These are phyloP conservation scores for Coenonympha arcania DNA, from an alignment of 2,888 invertebrate species.

Conservation along the genomic window DNA sequence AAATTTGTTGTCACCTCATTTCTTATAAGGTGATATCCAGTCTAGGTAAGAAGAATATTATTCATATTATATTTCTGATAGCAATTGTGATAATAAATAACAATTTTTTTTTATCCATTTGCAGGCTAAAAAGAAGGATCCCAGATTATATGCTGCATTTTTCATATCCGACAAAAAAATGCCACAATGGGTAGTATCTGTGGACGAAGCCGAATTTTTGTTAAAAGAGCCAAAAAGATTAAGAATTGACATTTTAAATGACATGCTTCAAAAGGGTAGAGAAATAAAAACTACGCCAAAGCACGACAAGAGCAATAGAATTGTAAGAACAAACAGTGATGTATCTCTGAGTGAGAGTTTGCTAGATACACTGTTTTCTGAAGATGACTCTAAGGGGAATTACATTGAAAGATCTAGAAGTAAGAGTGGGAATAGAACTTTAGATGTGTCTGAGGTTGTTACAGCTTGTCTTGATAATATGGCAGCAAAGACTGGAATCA, in stretches of 20 bases:
- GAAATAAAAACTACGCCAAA: conserved; percentile 39
- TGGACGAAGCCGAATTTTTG: conserved; percentile 82
- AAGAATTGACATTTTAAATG: conserved; percentile 71
- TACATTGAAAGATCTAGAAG: conserved; percentile 43
- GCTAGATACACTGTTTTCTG: conserved; percentile 64
- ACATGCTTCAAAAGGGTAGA: conserved; percentile 47
- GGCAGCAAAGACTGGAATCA: conserved; percentile 68
- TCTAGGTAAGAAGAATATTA: no score
- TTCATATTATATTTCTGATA: conserved; percentile 30
- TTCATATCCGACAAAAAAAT: conserved; percentile 70
- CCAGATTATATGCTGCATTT: conserved; percentile 68
- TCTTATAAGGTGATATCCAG: no score
- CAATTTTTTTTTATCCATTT: conserved; percentile 3
- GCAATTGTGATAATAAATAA: not conserved
- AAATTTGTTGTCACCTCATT: no score
- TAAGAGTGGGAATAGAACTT: conserved; percentile 48
- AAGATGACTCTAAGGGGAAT: conserved; percentile 51
- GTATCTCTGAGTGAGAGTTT: conserved; percentile 66
- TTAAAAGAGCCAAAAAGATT: conserved; percentile 70
- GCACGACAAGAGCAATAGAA: conserved; percentile 45
- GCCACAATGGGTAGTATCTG: conserved; percentile 80
- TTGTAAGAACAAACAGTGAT: conserved; percentile 59
- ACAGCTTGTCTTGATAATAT: conserved; percentile 68
- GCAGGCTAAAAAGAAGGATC: conserved; percentile 71
- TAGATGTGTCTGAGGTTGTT: conserved; percentile 66